A percentile compares a stretch with the other conserved stretches of the same genome.
Evolutionary conservation across 2,888 invertebrate genomes (phyloP).

Genomic region (Suillia variegata): DNA sequence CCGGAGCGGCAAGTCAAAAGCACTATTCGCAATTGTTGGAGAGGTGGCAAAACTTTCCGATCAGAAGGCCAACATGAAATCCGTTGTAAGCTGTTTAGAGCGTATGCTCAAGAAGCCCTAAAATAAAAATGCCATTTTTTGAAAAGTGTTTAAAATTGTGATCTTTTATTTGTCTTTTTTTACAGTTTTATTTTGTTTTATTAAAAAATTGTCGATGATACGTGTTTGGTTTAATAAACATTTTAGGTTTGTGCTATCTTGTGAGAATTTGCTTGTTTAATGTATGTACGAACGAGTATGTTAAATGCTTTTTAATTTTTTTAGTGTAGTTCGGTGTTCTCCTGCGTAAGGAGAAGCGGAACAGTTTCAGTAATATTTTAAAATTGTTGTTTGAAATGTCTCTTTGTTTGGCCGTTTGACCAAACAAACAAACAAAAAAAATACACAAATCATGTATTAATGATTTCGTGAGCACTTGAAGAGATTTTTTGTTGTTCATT

Average conservation of each 20-base stretch:
- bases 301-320: slow-evolving; percentile 18
- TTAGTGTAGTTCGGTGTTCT: slow-evolving; percentile 44
- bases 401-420: too few species aligned
- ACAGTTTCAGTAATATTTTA: slow-evolving; percentile 34
- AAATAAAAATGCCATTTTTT: slow-evolving; percentile 17
- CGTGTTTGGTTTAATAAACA: neutral
- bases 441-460: too few species aligned
- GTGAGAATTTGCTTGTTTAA: neutral
- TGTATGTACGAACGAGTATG: neutral
- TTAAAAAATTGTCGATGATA: neutral
- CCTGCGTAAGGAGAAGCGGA: slow-evolving; percentile 50
- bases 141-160: slow-evolving; percentile 34
- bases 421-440: too few species aligned
- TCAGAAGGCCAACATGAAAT: slow-evolving; percentile 71
- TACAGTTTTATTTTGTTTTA: slow-evolving; percentile 33
- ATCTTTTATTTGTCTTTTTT: slow-evolving; percentile 29
- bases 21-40: slow-evolving; percentile 70
- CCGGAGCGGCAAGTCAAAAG: slow-evolving; percentile 72
- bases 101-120: slow-evolving; percentile 29
- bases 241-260: neutral
- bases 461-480: too few species aligned
- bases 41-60: slow-evolving; percentile 67
- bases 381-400: too few species aligned
- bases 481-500: neutral
- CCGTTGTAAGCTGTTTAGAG: slow-evolving; percentile 68